Percentiles rank a stretch among this genome's conserved stretches.
These are phyloP conservation scores for Miniopterus natalensis DNA, from an alignment of 2,113 vertebrate species.

Conservation along the genomic window DNA sequence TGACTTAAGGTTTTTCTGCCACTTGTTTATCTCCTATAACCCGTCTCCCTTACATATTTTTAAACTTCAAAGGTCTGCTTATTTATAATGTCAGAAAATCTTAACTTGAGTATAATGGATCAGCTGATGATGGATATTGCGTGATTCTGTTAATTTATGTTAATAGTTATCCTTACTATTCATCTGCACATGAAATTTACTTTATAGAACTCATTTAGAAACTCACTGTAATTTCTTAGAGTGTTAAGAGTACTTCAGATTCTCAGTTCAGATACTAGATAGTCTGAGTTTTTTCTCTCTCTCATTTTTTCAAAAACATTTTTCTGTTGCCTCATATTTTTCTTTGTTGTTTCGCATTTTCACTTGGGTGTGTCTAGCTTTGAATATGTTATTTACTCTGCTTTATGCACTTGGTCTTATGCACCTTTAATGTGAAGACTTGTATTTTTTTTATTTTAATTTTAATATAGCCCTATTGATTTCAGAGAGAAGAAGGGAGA, in stretches of 20 bases:
- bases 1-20: not conserved
- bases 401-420: not conserved
- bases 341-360: not conserved
- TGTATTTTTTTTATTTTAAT: no score
- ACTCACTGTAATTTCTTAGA: slow-evolving; percentile 13
- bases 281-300: not conserved
- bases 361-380: not conserved
- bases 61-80: slow-evolving; percentile 2
- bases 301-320: not conserved
- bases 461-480: no score
- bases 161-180: not conserved
- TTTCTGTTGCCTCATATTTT: not conserved
- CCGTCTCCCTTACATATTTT: not conserved
- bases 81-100: not conserved
- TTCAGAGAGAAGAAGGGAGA: no score
- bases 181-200: not conserved
- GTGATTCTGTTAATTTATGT: not conserved
- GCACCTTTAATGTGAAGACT: not conserved
- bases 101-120: slow-evolving; percentile 14
- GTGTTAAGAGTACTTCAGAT: not conserved
- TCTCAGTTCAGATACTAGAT: not conserved
- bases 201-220: slow-evolving; percentile 33
- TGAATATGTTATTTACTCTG: slow-evolving; percentile 28
- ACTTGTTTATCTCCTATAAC: not conserved
- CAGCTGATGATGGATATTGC: not conserved